phyloP scores from a whole-genome alignment of 2,797 vertebrate species.

The Allobates femoralis region DNA sequence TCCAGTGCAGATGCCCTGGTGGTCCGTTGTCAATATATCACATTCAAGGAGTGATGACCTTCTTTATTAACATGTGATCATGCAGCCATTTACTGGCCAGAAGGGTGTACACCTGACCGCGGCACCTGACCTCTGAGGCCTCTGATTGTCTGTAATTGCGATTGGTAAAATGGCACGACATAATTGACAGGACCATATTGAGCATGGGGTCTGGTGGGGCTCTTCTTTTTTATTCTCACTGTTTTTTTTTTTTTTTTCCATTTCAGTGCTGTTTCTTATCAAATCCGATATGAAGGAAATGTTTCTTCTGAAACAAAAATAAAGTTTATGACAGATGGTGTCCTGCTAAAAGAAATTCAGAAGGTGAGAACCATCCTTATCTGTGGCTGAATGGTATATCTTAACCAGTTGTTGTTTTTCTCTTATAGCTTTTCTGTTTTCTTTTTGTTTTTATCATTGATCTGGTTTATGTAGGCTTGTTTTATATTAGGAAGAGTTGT shows the following conservation, averaged over 20 bases:
- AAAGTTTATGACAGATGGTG: constrained; percentile 98
- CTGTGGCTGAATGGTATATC: neutral
- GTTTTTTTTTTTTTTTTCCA: neutral
- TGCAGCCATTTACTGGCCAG: neutral
- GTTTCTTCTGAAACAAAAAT: constrained; percentile 89
- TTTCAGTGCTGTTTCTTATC: constrained; percentile 91
- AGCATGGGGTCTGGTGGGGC: no score
- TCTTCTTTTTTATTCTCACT: neutral
- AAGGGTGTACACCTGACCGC: neutral
- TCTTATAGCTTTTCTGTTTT: no score
- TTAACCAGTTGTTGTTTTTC: no score
- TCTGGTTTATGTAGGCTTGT: no score
- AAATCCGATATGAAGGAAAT: constrained; percentile 95
- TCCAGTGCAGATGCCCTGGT: neutral
- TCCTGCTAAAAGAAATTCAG: constrained; percentile 94
- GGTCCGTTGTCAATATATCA: neutral
- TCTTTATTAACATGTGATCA: neutral
- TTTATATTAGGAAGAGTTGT: no score
- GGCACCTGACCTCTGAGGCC: no score
- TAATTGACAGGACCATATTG: no score
- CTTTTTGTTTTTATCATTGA: no score
- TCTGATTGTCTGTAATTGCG: no score
- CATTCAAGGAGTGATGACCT: no score
- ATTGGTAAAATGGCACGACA: no score
- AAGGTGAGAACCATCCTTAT: constrained; percentile 75